These are phyloP conservation scores for Ptychobarbus kaznakovi DNA, from an alignment of 2,797 vertebrate genomes.

Conservation along the genomic window DNA sequence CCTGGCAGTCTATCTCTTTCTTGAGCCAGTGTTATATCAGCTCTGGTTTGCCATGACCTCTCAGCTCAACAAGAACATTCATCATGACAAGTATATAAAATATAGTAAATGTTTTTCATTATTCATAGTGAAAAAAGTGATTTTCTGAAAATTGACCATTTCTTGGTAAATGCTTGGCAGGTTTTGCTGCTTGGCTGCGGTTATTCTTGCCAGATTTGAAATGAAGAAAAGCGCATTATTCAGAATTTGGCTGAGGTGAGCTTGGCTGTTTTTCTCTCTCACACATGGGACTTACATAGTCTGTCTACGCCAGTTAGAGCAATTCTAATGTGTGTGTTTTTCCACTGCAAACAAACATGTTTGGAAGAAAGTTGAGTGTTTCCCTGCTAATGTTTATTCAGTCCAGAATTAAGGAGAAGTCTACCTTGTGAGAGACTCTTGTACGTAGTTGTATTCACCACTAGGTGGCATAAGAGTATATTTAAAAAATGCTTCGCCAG, in stretches of 20 bases:
- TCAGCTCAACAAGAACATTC: background rate
- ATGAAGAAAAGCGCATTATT: slow-evolving; percentile 44
- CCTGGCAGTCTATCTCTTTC: background rate
- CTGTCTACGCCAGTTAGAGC: background rate
- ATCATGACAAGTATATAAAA: background rate
- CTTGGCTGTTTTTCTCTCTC: slow-evolving; percentile 1
- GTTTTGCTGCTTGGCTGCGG: background rate
- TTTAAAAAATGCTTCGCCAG: background rate
- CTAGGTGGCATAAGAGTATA: slow-evolving; percentile 52
- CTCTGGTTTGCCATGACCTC: background rate
- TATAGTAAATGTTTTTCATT: slow-evolving; percentile 34
- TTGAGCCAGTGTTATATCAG: background rate
- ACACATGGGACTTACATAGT: background rate
- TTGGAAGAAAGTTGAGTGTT: slow-evolving; percentile 2
- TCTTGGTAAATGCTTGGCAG: slow-evolving; percentile 41
- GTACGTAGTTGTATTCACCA: slow-evolving; percentile 19
- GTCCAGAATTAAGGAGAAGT: background rate
- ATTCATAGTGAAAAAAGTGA: background rate
- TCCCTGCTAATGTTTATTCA: background rate
- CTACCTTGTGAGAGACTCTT: background rate
- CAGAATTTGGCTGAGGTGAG: slow-evolving; percentile 21
- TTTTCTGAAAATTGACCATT: slow-evolving; percentile 40
- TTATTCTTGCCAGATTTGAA: slow-evolving; percentile 15
- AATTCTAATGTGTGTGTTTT: background rate
- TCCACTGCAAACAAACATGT: slow-evolving; percentile 10